Conservation (phyloP, 2,113 vertebrate genomes). For the Noctilio leporinus region DNA sequence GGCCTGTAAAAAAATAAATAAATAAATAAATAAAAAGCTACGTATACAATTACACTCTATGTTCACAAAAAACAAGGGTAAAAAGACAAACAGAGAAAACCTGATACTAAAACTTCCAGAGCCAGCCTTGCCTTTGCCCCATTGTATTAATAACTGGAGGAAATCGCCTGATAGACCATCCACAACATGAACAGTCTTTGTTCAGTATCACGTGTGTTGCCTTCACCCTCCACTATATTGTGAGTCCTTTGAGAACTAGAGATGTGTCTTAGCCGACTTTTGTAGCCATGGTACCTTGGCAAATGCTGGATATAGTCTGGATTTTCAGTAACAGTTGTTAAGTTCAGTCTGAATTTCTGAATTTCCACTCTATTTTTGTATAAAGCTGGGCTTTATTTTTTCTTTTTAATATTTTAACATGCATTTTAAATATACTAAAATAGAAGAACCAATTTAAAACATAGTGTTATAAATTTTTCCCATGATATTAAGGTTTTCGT, state of each 20-base stretch:
- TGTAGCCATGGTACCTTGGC: not conserved
- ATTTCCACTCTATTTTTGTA: not conserved
- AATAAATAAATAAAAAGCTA: too few relatives aligned
- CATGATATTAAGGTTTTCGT: not conserved
- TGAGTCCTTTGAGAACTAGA: not conserved
- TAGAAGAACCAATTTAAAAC: not conserved
- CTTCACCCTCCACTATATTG: not conserved
- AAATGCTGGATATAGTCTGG: not conserved
- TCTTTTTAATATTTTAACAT: not conserved
- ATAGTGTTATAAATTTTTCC: not conserved
- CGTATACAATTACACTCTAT: not conserved
- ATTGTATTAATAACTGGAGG: not conserved
- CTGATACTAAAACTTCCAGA: not conserved
- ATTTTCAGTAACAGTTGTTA: constrained; percentile 11
- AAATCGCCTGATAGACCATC: not conserved
- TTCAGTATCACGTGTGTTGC: not conserved
- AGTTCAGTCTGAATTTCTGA: constrained; percentile 2
- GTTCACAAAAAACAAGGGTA: not conserved
- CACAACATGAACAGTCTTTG: not conserved
- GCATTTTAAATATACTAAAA: constrained; percentile 44
- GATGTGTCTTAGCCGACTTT: not conserved
- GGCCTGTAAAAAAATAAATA: too few relatives aligned
- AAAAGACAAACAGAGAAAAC: not conserved
- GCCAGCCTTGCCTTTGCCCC: not conserved
- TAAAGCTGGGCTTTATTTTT: not conserved